A percentile compares a stretch with the other conserved stretches of the same genome.
Conservation (phyloP, 1,140 invertebrate genomes). For the Spodoptera litura region DNA sequence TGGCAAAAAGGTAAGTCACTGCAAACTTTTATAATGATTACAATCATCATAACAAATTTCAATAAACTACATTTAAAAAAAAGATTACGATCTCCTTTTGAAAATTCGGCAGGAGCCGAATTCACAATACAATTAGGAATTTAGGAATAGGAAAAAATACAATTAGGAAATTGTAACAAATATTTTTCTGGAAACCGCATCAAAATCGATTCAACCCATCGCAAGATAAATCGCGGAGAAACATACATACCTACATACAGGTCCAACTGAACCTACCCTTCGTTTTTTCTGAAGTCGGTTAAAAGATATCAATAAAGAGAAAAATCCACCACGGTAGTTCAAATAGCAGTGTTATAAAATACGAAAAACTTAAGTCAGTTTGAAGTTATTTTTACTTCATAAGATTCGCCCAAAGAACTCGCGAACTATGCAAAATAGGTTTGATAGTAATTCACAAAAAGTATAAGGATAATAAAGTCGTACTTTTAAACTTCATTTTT, state of each 20-base stretch:
- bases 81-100: too few species aligned
- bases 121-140: too few species aligned
- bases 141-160: too few species aligned
- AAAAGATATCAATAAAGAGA: slow-evolving; percentile 31
- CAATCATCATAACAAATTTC: neutral
- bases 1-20: slow-evolving; percentile 95
- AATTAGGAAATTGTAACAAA: too few species aligned
- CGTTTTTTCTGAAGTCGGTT: too few species aligned
- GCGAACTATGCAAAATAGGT: slow-evolving; percentile 39
- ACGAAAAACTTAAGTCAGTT: slow-evolving; percentile 30
- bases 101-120: too few species aligned
- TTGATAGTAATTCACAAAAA: slow-evolving; percentile 36
- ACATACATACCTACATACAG: too few species aligned
- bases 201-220: too few species aligned
- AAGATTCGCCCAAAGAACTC: slow-evolving; percentile 33
- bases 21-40: neutral
- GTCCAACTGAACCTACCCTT: too few species aligned
- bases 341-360: slow-evolving; percentile 40
- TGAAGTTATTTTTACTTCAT: slow-evolving; percentile 38
- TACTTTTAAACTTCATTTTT: slow-evolving; percentile 35
- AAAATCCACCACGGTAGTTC: slow-evolving; percentile 24
- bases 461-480: slow-evolving; percentile 33
- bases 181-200: too few species aligned
- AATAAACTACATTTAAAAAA: too few species aligned
- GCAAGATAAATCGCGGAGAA: too few species aligned